Base-by-base conservation (phyloP, 2,113 vertebrate genomes). In the Excalfactoria chinensis region DNA sequence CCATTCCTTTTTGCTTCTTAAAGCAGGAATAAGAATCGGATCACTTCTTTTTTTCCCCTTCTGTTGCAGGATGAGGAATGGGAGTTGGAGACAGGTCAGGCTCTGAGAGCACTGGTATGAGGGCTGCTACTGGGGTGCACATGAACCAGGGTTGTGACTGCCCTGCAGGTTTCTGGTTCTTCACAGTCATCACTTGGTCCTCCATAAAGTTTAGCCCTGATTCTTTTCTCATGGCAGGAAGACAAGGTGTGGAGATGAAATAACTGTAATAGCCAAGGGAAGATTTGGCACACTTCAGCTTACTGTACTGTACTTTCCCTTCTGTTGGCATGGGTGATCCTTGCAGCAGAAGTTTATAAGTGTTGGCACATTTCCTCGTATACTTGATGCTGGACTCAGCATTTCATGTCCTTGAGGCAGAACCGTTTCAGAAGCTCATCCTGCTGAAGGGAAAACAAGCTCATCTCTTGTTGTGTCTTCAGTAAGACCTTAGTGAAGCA, bases 341-440 rank as follows among this genome's bases (percentile, higher is more conserved):
- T 75, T 59, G 77, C 80, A 93, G 90, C 76, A 88, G 70, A 26
- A 86, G 64, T 88, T 8, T 34, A 41, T 41, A 20, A 20, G 49
- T 64, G 72, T 79, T 95, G 90, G 75, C 73, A 44, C 13, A 18
- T 69, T 75, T 35, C 41, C 93, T 90, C 69, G 70, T 90, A 3
- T 6, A 2, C n/a, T 26, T 44, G 34, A 7, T 14, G 14, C 35
- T 62, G 68, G 25, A 46, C 60, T 92, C 70, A 25, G 86, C 77
- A n/a, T 34, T 48, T 43, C n/a, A 9, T 10, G 71, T 77, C 88
- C 72, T 74, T 89, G 70, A 82, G 35, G 59, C 37, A 79, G 86
- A 95, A 62, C 30, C 69, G 13, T 62, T 84, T 48, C 34, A 77
- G 85, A 88, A 90, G 48, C 63, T 41, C 68, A 44, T 69, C 23